Evolutionary conservation across 2,888 invertebrate genomes (phyloP), one percentile per base, ranked within the genome.

Genomic region (Eutolmus rufibarbis): DNA sequence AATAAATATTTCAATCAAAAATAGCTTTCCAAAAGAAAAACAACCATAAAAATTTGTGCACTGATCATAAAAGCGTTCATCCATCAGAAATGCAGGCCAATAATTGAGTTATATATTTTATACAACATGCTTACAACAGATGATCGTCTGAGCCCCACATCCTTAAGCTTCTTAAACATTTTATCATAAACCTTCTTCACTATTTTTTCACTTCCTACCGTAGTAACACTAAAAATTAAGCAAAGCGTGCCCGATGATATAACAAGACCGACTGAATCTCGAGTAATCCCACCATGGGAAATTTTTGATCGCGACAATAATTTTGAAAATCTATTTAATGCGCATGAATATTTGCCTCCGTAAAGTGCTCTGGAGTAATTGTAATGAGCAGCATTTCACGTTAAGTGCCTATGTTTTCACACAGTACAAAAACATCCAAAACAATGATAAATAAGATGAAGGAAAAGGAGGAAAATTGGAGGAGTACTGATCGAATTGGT

Each of bases 241-340:
- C 66, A 66, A 28, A 57, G n/a, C 57, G 56, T 19, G 5, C n/a
- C 66, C 82, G 56, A 19, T 82, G 37, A 34, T 37, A 57, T 57
- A 51, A 82, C 19, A 28, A 34, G 57, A 34, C n/a, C 19, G n/a
- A 82, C 82, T 82, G 82, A 82, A 57, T 82, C 51, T 51, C n/a
- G 66, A 82, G n/a, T 34, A 14, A 43, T 28, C 56, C 37, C 31
- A 46, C 16, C 23, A 78, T 46, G 51, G n/a, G 34, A 57, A 57
- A 57, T 66, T 37, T 51, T 82, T 34, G 31, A 81, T 51, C 51
- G 23, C 81, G 43, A 81, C 81, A 81, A 81, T 31, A 51, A 82
- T 51, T 82, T 82, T 82, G 31, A 37, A 66, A 82, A 82, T 82
- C 82, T 82, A 81, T 57, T 82, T 82, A 66, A 82, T 82, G 82